Evolutionary conservation across 2,888 invertebrate species (phyloP).

Genomic region (Mallateleia sp.): DNA sequence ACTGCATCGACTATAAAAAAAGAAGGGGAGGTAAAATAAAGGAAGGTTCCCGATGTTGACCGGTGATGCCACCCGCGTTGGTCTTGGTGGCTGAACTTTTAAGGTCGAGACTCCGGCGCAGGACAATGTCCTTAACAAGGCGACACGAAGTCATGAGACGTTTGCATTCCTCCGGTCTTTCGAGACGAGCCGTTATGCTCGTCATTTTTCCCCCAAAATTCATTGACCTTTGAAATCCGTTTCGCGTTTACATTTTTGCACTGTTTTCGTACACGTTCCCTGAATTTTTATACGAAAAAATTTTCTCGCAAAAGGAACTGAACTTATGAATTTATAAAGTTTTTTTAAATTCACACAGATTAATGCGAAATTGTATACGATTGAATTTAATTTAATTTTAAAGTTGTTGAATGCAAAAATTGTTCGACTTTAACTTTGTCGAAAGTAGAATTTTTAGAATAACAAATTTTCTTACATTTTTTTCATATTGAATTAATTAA

Average conservation of each 20-base stretch:
- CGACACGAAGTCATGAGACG: slow-evolving; percentile 64
- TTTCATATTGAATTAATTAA: no score
- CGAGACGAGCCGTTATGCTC: slow-evolving; percentile 50
- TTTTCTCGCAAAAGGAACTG: not conserved
- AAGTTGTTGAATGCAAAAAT: no score
- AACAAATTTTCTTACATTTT: no score
- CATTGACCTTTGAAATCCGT: slow-evolving; percentile 31
- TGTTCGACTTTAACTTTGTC: no score
- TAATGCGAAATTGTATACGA: no score
- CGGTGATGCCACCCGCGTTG: slow-evolving; percentile 67
- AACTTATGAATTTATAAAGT: not conserved
- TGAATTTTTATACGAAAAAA: not conserved
- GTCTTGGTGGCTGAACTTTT: slow-evolving; percentile 72
- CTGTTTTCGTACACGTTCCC: not conserved
- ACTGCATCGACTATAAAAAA: slow-evolving; percentile 46
- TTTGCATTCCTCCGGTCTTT: slow-evolving; percentile 70
- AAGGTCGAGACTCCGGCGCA: slow-evolving; percentile 75
- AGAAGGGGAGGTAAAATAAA: slow-evolving; percentile 37
- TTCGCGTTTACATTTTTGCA: slow-evolving; percentile 2
- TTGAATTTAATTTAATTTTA: no score
- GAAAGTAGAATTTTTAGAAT: no score
- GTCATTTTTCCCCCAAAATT: slow-evolving; percentile 38
- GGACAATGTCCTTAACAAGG: slow-evolving; percentile 80
- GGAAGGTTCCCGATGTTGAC: slow-evolving; percentile 48
- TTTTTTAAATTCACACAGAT: no score